Evolutionary conservation across 2,797 vertebrate species (phyloP).

Genomic region (Channa striata): DNA sequence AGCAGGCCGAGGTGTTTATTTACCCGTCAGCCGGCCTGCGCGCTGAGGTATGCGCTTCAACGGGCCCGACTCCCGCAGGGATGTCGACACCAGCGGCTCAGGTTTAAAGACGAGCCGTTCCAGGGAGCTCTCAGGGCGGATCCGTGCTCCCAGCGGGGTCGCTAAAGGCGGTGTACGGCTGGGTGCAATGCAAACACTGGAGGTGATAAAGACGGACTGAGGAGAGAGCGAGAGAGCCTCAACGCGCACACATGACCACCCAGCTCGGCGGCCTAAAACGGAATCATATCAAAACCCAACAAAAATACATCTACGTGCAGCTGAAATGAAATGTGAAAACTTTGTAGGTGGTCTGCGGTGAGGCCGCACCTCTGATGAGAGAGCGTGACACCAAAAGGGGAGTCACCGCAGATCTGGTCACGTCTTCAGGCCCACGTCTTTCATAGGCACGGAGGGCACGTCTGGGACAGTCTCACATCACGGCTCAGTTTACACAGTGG

Average conservation of each 20-base stretch:
- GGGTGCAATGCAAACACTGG: constrained; percentile 79
- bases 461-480: constrained; percentile 18
- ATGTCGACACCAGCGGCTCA: constrained; percentile 74
- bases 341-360: constrained; percentile 35
- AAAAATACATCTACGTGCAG: constrained; percentile 26
- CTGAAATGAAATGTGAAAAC: constrained; percentile 22
- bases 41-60: constrained; percentile 82
- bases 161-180: constrained; percentile 67
- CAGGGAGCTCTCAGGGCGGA: constrained; percentile 79
- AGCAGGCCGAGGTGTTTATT: constrained; percentile 83
- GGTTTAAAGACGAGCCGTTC: constrained; percentile 79
- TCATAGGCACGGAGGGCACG: neutral
- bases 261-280: constrained; percentile 15
- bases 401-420: neutral
- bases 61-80: constrained; percentile 77
- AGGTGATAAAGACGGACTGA: constrained; percentile 62
- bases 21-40: constrained; percentile 76
- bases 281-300: constrained; percentile 30
- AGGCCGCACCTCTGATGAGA: constrained; percentile 18
- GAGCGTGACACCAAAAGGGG: constrained; percentile 13
- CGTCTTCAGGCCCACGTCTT: constrained; percentile 1
- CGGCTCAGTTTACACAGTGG: constrained; percentile 59
- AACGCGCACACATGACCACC: constrained; percentile 46
- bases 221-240: constrained; percentile 5
- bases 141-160: constrained; percentile 80